Percentiles rank a stretch among this genome's conserved stretches.
These are phyloP conservation scores for Alfaro cultratus DNA, from an alignment of 2,797 vertebrate genomes.

Conservation along the genomic window DNA sequence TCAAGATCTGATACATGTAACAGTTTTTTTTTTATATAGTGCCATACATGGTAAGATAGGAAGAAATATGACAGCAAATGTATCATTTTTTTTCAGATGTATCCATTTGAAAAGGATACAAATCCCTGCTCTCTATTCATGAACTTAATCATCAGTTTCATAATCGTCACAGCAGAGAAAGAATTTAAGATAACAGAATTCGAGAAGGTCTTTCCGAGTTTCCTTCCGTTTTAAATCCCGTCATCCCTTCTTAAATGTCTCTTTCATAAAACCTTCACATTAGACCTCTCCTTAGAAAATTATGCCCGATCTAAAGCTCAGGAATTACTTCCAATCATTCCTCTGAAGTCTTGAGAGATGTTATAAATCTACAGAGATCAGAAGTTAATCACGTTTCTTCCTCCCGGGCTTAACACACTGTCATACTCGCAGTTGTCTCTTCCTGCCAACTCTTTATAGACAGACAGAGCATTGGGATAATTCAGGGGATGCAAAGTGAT, in stretches of 20 bases:
- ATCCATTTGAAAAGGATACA: not conserved
- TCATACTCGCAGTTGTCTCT: not conserved
- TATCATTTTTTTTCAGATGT: not conserved
- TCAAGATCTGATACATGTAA: not conserved
- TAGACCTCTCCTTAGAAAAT: not conserved
- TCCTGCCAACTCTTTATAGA: not conserved
- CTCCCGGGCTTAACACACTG: not conserved
- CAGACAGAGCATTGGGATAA: not conserved
- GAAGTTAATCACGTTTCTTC: not conserved
- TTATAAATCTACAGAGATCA: not conserved
- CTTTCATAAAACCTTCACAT: not conserved
- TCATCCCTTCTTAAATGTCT: not conserved
- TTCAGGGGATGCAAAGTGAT: not conserved
- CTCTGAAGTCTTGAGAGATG: not conserved
- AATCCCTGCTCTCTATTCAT: not conserved
- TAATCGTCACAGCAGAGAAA: not conserved
- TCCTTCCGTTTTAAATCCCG: not conserved
- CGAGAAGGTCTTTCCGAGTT: not conserved
- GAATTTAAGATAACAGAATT: not conserved
- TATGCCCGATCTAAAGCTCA: not conserved
- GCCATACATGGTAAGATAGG: not conserved
- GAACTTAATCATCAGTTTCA: not conserved
- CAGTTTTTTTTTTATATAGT: too few relatives aligned
- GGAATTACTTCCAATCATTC: slow-evolving; percentile 5
- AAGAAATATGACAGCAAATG: not conserved